Evolutionary conservation across 2,797 vertebrate genomes (phyloP), one percentile per base, ranked within the genome.

Genomic region (Coendou prehensilis): DNA sequence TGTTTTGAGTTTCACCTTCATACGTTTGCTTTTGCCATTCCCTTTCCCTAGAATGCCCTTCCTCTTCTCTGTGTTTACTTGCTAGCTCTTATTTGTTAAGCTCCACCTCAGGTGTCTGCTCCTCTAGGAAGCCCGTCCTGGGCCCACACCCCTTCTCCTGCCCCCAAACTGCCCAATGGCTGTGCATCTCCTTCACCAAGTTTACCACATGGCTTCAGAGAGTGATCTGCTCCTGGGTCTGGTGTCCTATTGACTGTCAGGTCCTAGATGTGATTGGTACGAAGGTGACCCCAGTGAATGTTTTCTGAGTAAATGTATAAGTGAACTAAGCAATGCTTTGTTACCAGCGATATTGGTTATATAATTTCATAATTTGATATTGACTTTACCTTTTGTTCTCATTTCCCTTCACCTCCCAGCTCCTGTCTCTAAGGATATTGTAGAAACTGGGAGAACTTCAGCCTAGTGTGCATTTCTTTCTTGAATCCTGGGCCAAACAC

Each of bases 261-360:
- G 50, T 71, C 69, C 45, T 20, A 78, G 84, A 59, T 86, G 5
- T 47, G 61, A 84, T 9, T 95, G 79, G 45, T 47, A 73, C 30
- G 50, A 82, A 79, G 67, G 76, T 93, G 85, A 91, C 80, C 22
- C 18, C 57, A 80, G 71, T 30, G 37, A 87, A 41, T 89, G 64
- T 61, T 95, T 95, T 75, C 76, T 94, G 82, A 89, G 83, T 64
- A 75, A 94, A 84, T 69, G 37, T 63, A 45, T 89, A 47, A 90
- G 88, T 81, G 71, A 87, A 79, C 52, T 45, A 61, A 75, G 59
- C 41, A 79, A 26, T 63, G 23, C 50, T 89, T 56, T 75, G 26
- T 80, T 83, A 56, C 28, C 37, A 50, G 41, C 41, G 69, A 57
- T 9, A 1, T 54, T 75, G 28, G 81, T 69, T 76, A n/a, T 73